Evolutionary conservation across 2,888 invertebrate genomes (phyloP), one percentile per base, ranked within the genome.

Genomic region (Spatulosminthurus flaviceps): DNA sequence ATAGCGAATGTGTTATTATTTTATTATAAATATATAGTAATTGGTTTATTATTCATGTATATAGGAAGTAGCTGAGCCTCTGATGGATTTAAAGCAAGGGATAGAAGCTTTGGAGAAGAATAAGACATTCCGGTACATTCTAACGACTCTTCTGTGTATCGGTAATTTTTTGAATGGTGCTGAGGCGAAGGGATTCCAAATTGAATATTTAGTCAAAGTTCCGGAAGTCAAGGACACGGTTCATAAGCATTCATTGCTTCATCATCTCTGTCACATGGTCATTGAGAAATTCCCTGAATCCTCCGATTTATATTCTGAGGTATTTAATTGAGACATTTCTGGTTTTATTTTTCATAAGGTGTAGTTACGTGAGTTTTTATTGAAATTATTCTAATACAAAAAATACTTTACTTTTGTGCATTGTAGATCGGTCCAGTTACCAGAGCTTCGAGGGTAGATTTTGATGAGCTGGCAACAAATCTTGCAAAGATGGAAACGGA

Each of bases 181-280:
- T 67, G 89, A 90, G 86, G 91, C 95, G 51, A 96, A 95, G 89
- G 99, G 98, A 29, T 99, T 99, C 89, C 95, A 97, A 87, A 92
- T 99, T 85, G 98, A 99, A 87, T 99, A 98, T 89, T 90, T 99
- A 86, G 92, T 96, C 70, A 98, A 98, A 90, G 95, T 96, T 86
- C 97, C 97, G 87, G 97, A 99, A 90, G 97, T 99, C 66, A 97
- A 98, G 89, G 98, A 98, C 88, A 98, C 98, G 0, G 97, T 99
- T 61, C 97, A 99, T 88, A 99, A 99, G 88, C 98, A 99, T 89
- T 97, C 98, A 7, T 90, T 99, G 81, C 90, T 99, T 81, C 97
- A 98, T 88, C 99, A 99, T 88, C 91, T 99, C 83, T 98, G 98
- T 88, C 95, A 95, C 88, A 96, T 98, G 91, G 96, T 99, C 82